A percentile compares a stretch with the other conserved stretches of the same genome.
These are phyloP conservation scores for Dugesia japonica DNA, from an alignment of 2,888 invertebrate species.

Conservation along the genomic window DNA sequence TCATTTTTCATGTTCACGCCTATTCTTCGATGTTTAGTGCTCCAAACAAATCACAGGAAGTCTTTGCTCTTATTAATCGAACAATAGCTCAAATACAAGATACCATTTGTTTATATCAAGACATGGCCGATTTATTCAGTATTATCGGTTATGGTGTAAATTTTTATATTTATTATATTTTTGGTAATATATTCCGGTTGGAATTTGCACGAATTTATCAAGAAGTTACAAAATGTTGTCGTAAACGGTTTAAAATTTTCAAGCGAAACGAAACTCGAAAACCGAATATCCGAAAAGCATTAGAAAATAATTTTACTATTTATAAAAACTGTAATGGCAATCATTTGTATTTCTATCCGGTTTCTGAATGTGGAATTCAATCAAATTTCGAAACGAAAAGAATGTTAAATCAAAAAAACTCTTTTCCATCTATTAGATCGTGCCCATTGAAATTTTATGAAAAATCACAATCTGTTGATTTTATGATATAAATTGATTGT, in stretches of 20 bases:
- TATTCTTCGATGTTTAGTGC: neutral
- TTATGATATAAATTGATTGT: too few species aligned
- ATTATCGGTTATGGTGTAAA: neutral
- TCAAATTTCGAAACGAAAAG: neutral
- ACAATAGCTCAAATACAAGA: neutral
- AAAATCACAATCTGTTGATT: neutral
- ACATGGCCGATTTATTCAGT: neutral
- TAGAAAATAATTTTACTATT: neutral
- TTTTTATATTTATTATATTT: conserved; percentile 13
- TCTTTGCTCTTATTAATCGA: too few species aligned
- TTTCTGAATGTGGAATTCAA: neutral
- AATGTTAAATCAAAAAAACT: neutral
- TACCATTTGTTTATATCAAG: neutral
- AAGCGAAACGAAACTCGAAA: neutral
- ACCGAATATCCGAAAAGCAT: neutral
- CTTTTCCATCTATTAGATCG: neutral
- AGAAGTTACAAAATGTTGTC: neutral
- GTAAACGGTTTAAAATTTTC: neutral
- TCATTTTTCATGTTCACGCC: neutral
- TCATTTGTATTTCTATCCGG: neutral
- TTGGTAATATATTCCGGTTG: neutral
- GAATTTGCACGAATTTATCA: neutral
- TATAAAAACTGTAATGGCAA: neutral
- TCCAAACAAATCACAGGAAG: neutral
- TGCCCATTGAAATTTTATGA: neutral